phyloP scores from a whole-genome alignment of 2,113 vertebrate genomes.

The Epinephelus fuscoguttatus region DNA sequence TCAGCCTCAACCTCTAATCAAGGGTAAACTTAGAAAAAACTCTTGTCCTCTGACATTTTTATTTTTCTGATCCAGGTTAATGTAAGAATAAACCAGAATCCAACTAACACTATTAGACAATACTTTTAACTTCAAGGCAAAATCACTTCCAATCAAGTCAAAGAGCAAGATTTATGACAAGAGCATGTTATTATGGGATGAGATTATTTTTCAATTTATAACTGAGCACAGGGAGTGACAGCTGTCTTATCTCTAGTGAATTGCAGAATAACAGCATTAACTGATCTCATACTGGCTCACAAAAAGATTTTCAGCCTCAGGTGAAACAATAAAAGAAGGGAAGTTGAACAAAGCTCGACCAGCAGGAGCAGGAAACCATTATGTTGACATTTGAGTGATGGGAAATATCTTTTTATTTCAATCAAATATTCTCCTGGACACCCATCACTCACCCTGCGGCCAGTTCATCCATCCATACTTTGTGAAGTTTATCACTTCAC shows the following conservation, averaged over 20 bases:
- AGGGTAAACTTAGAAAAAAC: background rate
- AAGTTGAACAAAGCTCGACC: background rate
- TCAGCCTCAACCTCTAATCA: background rate
- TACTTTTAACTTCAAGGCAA: background rate
- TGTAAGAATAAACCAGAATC: background rate
- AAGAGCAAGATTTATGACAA: background rate
- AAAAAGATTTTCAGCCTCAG: background rate
- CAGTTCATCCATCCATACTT: slow-evolving; percentile 1
- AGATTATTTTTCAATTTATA: background rate
- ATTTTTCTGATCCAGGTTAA: background rate
- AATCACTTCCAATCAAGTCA: background rate
- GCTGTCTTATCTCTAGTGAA: background rate
- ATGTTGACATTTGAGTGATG: slow-evolving; percentile 38
- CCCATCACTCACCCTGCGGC: slow-evolving; percentile 52
- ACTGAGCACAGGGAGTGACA: background rate
- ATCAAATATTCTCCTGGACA: slow-evolving; percentile 37
- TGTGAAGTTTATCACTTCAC: slow-evolving; percentile 18
- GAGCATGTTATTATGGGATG: background rate
- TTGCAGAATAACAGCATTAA: background rate
- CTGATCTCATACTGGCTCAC: background rate
- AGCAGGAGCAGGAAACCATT: background rate
- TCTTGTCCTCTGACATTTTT: slow-evolving; percentile 12
- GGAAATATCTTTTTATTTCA: slow-evolving; percentile 25
- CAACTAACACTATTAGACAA: background rate
- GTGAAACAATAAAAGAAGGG: background rate